These are phyloP conservation scores for Bos javanicus DNA, from an alignment of 2,113 vertebrate genomes.

Conservation along the genomic window DNA sequence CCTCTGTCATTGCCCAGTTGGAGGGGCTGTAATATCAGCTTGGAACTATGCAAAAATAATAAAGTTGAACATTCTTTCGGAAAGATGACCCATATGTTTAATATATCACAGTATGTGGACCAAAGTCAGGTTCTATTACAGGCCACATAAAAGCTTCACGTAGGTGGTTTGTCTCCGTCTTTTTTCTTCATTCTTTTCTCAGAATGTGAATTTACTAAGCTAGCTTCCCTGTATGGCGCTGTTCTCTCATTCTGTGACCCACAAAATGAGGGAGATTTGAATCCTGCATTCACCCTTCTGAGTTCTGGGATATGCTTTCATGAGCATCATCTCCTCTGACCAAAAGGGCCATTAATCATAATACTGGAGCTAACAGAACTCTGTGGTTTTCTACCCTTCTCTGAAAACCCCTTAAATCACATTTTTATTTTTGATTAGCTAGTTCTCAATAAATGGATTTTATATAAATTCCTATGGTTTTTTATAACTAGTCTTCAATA, in stretches of 20 bases:
- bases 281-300: neutral
- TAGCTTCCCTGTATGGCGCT: neutral
- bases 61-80: conserved; percentile 3
- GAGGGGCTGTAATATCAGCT: conserved; percentile 22
- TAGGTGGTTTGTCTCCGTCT: neutral
- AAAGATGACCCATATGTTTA: conserved; percentile 44
- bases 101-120: conserved; percentile 11
- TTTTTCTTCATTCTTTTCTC: neutral
- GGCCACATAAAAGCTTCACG: neutral
- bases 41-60: conserved; percentile 42
- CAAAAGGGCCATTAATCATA: neutral
- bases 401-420: neutral
- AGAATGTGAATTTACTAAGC: neutral
- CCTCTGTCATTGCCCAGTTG: neutral
- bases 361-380: neutral
- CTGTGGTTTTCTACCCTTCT: neutral
- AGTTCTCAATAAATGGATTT: neutral
- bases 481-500: neutral
- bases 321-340: neutral
- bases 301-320: neutral
- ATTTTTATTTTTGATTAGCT: neutral
- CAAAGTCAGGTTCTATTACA: neutral
- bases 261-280: neutral
- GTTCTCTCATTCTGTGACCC: neutral
- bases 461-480: neutral